These are phyloP conservation scores for Otolemur crassicaudatus DNA, from an alignment of 2,797 vertebrate genomes.

Conservation along the genomic window DNA sequence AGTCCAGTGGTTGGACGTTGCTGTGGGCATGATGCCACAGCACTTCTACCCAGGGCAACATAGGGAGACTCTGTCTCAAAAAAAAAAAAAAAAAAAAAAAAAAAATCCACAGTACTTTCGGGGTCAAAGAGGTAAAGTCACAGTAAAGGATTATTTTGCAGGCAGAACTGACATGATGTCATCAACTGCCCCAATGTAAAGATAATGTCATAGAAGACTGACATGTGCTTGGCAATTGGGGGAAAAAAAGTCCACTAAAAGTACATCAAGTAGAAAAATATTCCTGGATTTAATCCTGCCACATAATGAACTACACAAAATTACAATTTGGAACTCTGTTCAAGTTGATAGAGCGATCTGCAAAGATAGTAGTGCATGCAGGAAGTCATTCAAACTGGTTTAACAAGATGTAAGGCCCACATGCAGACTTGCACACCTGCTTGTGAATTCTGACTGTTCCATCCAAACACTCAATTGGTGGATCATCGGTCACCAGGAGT, in stretches of 20 bases:
- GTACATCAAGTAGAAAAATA: neutral
- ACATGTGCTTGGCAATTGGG: neutral
- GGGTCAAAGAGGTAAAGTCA: neutral
- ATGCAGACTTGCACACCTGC: neutral
- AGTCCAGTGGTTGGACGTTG: no score
- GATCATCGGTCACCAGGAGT: neutral
- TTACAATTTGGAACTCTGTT: neutral
- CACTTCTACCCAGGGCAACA: no score
- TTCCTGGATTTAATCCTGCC: conserved; percentile 8
- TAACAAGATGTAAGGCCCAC: neutral
- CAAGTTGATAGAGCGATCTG: neutral
- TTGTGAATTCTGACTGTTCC: neutral
- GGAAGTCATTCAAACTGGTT: neutral
- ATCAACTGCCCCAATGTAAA: neutral
- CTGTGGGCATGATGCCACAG: no score
- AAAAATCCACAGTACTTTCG: neutral
- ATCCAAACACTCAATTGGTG: neutral
- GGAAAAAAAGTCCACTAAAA: neutral
- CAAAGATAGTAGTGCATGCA: neutral
- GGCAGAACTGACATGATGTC: neutral
- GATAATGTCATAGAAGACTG: neutral
- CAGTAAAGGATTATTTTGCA: neutral
- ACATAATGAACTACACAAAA: neutral
- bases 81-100: no score
- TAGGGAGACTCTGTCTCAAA: no score